Conservation (phyloP, 2,797 vertebrate species). For the Micropoecilia bifurca region DNA sequence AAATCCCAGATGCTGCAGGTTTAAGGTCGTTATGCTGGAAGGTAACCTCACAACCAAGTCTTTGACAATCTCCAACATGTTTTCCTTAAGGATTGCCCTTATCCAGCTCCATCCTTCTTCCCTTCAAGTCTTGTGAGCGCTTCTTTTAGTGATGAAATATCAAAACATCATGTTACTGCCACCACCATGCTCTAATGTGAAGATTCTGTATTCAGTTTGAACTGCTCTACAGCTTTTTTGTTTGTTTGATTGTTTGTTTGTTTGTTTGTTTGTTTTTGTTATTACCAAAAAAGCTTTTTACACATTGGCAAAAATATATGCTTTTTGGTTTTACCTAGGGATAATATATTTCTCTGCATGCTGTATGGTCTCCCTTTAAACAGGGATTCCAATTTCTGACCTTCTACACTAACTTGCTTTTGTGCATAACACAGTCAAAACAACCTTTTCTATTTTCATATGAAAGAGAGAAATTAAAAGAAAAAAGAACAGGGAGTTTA, state of each 20-base stretch:
- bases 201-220: not conserved
- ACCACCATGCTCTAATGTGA: not conserved
- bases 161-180: not conserved
- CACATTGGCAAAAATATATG: not conserved
- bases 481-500: slow-evolving; percentile 82
- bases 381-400: not conserved
- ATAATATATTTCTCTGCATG: not conserved
- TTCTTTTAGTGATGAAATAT: not conserved
- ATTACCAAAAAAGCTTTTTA: not conserved
- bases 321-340: not conserved
- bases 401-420: not conserved
- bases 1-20: slow-evolving; percentile 75
- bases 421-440: slow-evolving; percentile 71
- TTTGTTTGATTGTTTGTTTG: not conserved
- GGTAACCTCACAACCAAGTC: not conserved
- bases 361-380: not conserved
- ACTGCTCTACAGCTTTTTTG: not conserved
- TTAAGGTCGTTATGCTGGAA: not conserved
- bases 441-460: slow-evolving; percentile 87
- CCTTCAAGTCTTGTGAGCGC: not conserved
- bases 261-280: too few relatives aligned
- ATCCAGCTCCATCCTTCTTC: not conserved
- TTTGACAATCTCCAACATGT: not conserved
- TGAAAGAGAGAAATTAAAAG: slow-evolving; percentile 84
- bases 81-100: not conserved